Percentiles rank a stretch among this genome's conserved stretches.
Conservation (phyloP, 2,797 vertebrate species). For the Odontamblyopus rebecca region DNA sequence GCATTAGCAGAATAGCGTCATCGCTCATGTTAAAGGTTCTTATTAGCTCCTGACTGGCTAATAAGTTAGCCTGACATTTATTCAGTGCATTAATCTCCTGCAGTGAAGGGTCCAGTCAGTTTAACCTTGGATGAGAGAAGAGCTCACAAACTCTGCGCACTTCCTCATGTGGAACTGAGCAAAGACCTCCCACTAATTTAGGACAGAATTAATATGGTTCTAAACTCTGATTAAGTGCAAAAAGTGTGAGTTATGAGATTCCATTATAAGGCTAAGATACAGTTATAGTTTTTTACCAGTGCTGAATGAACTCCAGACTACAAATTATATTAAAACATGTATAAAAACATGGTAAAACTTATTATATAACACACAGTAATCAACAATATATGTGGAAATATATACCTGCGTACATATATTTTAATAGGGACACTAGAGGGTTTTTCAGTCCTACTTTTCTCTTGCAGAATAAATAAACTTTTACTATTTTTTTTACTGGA, state of each 20-base stretch:
- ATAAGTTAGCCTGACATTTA: slow-evolving; percentile 61
- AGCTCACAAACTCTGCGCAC: slow-evolving; percentile 16
- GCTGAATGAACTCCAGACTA: background rate
- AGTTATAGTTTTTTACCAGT: background rate
- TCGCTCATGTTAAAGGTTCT: slow-evolving; percentile 61
- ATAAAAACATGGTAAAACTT: background rate
- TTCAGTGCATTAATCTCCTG: slow-evolving; percentile 53
- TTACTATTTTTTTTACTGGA: too few species aligned
- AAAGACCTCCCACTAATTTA: background rate
- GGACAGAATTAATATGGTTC: background rate
- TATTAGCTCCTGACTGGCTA: slow-evolving; percentile 55
- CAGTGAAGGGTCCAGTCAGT: slow-evolving; percentile 21
- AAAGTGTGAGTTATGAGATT: background rate
- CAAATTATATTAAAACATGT: background rate
- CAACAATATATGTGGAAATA: background rate
- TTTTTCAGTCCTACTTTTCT: too few species aligned
- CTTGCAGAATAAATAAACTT: too few species aligned
- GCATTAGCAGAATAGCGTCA: slow-evolving; percentile 47
- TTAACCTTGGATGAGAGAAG: slow-evolving; percentile 58
- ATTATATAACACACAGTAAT: background rate
- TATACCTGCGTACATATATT: too few species aligned
- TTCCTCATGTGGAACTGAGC: slow-evolving; percentile 6
- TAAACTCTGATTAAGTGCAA: background rate
- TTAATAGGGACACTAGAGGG: too few species aligned
- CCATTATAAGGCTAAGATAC: background rate